Percentiles rank a stretch among this genome's conserved stretches.
Evolutionary conservation across 2,113 vertebrate species (phyloP).

Genomic region (Eonycteris spelaea): DNA sequence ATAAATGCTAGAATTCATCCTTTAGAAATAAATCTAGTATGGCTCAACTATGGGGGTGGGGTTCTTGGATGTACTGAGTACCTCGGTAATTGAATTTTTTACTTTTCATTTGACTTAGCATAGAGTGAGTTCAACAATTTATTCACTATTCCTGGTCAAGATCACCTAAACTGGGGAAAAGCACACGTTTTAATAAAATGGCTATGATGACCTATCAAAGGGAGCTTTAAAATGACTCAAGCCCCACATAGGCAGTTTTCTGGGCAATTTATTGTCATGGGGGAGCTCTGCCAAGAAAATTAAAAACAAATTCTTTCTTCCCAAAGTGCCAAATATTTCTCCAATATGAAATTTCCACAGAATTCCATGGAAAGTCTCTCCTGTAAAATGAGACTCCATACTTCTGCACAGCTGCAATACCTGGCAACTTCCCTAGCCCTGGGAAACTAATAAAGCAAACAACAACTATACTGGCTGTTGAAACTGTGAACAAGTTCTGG

Average conservation of each 20-base stretch:
- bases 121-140: background rate
- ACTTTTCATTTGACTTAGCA: background rate
- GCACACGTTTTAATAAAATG: background rate
- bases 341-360: constrained; percentile 53
- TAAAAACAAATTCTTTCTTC: constrained; percentile 15
- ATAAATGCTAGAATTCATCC: background rate
- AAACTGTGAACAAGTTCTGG: constrained; percentile 27
- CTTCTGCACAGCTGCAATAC: background rate
- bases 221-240: background rate
- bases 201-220: background rate
- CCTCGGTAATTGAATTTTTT: background rate
- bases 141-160: background rate
- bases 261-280: background rate
- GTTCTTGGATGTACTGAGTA: background rate
- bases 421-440: constrained; percentile 24
- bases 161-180: background rate
- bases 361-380: constrained; percentile 32
- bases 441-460: background rate
- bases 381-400: constrained; percentile 42
- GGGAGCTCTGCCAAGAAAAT: constrained; percentile 38
- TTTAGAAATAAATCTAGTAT: constrained; percentile 2
- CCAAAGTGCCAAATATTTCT: constrained; percentile 23
- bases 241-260: background rate
- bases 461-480: background rate
- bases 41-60: background rate